These are phyloP conservation scores for Trachelus stipa DNA, from an alignment of 2,888 invertebrate species.

Conservation along the genomic window DNA sequence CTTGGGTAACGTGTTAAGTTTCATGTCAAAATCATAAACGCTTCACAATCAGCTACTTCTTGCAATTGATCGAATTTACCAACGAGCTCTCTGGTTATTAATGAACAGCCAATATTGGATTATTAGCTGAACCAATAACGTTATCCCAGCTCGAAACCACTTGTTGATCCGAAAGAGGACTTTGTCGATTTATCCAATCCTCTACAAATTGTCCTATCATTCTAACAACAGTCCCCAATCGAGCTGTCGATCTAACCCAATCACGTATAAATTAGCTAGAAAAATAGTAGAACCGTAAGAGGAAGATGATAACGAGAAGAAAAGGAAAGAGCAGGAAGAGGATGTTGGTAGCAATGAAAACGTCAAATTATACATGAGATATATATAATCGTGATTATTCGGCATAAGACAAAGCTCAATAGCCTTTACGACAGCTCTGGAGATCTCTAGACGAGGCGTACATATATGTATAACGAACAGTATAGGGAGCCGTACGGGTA, in stretches of 20 bases:
- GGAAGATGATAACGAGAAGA: neutral
- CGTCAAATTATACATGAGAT: neutral
- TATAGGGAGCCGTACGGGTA: neutral
- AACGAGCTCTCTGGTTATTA: conserved; percentile 17
- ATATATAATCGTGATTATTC: neutral
- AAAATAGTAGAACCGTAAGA: neutral
- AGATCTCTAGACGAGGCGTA: neutral
- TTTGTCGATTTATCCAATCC: conserved; percentile 20
- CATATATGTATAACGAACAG: neutral
- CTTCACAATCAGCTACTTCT: neutral
- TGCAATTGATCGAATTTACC: conserved; percentile 23
- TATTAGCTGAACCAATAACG: conserved; percentile 23
- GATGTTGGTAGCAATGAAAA: neutral
- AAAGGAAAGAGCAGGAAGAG: neutral
- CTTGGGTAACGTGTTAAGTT: neutral
- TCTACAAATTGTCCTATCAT: neutral
- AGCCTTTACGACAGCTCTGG: neutral
- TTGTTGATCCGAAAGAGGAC: conserved; percentile 34
- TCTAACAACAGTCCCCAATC: neutral
- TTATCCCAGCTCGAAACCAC: conserved; percentile 21
- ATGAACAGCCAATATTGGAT: conserved; percentile 25
- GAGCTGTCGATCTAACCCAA: neutral
- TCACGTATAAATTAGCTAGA: neutral
- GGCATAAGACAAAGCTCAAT: neutral
- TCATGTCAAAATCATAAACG: neutral